Evolutionary conservation across 2,113 vertebrate species (phyloP), one percentile per base, ranked within the genome.

Genomic region (Heteronetta atricapilla): DNA sequence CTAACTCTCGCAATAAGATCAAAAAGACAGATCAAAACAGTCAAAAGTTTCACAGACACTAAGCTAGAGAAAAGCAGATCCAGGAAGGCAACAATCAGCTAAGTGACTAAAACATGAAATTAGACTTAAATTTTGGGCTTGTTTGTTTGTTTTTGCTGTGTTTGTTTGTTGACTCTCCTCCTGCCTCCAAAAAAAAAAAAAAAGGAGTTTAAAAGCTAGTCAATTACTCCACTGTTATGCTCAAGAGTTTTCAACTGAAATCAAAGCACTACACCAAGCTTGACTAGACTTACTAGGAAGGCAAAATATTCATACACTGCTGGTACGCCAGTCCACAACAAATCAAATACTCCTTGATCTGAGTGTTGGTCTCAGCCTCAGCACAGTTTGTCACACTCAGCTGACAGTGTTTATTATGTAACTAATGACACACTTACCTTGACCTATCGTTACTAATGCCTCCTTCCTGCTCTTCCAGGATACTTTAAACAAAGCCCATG

Each of bases 371-470:
- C 62, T 82, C 34, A 67, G 72, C 10, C 46, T 46, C 52, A 72
- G 87, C 38, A 48, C 1, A 15, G 64, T 63, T 56, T 74, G 86
- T 76, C 89, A 93, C 34, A 31, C 21, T 84, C 86, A 72, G 40
- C 26, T 90, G 69, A 78, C 77, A 92, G 82, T 83, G 50, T 81
- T 81, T 78, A 56, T 94, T 92, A 82, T 50, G 44, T 62, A 95
- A 95, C 86, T 92, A 95, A 95, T 59, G 93, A 92, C 42, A 92
- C 44, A 82, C 56, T 78, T 80, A 94, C 94, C 86, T 72, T 94
- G 84, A 93, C 86, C 77, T 92, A 48, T 34, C 83, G 64, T 86
- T 82, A 93, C 42, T 68, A 79, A 84, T 10, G 22, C 58, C n/a
- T 17, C 55, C 70, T 84, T 92, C 86, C 62, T 90, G 88, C 48